Base-by-base conservation (phyloP, 1,140 invertebrate species). In the Drosophila kepulauana region DNA sequence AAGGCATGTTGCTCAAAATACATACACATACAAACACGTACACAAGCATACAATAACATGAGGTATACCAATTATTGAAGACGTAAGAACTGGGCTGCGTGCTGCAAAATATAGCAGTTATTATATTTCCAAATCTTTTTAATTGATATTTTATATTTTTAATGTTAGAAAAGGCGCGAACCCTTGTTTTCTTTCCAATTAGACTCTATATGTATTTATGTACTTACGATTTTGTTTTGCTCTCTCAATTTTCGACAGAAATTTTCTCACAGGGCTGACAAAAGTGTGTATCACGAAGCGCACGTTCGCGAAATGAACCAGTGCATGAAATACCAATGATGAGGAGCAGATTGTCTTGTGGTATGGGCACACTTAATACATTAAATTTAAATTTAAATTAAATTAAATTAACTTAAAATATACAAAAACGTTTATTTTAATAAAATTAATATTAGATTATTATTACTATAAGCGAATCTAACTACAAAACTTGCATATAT, bases 221-320 rank as follows among this genome's bases (percentile, higher is more conserved):
- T 75, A 58, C 67, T 75, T 70, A 63, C 35, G 49, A 75, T 64
- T 63, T 70, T 75, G 72, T 75, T 75, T 75, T 75, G 72, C 72
- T 75, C 72, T 75, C 72, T 75, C 59, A 58, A 2, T 69, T 74
- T 68, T 58, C 10, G 46, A 43, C 25, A 57, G 10, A 11, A 30
- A 43, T 66, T 62, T 72, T 66, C 54, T 66, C 63, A 45, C 63
- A 67, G 70, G 64, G 63, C 54, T 73, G 70, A 25, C 20, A 59
- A 30, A 20, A 25, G 11, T 57, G 3, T 67, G 25, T 51, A 59
- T 16, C 28, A 11, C 8, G 30, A 52, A 28, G 5, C 38, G 8
- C 38, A 2, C 41, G n/a, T n/a, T n/a, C n/a, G n/a, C 41, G n/a
- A 43, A 43, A 43, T 64, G 69, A 72, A 72, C 52, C 30, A 43